phyloP scores from a whole-genome alignment of 1,140 invertebrate species.

The Drosophila murphyi region DNA sequence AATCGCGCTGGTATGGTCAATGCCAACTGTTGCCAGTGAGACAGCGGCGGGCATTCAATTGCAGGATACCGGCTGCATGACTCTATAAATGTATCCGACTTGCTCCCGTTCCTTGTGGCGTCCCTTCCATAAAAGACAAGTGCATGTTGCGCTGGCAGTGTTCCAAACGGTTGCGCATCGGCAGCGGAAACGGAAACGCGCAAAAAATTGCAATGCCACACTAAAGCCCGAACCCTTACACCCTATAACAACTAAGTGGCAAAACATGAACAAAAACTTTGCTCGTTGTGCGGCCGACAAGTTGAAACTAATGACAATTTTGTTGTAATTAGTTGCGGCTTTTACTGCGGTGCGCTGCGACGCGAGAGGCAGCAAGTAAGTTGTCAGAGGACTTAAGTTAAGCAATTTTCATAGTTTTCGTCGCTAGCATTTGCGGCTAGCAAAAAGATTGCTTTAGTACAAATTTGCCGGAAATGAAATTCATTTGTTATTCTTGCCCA shows the following conservation, averaged over 20 bases:
- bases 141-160: constrained; percentile 63
- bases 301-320: constrained; percentile 82
- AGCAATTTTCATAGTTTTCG: constrained; percentile 78
- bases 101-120: constrained; percentile 17
- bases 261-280: constrained; percentile 81
- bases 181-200: constrained; percentile 72
- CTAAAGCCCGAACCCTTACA: not conserved
- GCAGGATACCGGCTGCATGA: constrained; percentile 74
- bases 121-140: constrained; percentile 64
- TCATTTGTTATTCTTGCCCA: constrained; percentile 68
- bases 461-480: constrained; percentile 81
- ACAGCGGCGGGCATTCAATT: constrained; percentile 56
- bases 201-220: constrained; percentile 54
- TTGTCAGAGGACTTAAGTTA: constrained; percentile 79
- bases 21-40: constrained; percentile 75
- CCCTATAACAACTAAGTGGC: constrained; percentile 64
- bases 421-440: constrained; percentile 53
- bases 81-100: constrained; percentile 71
- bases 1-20: constrained; percentile 70
- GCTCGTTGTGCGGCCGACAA: constrained; percentile 76
- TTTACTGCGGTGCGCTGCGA: constrained; percentile 39
- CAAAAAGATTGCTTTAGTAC: constrained; percentile 60
- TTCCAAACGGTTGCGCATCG: constrained; percentile 63
- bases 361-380: constrained; percentile 70
- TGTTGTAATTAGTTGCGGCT: constrained; percentile 82